Evolutionary conservation across 1,140 invertebrate species (phyloP), one percentile per base, ranked within the genome.

Genomic region (Trachymyrmex cornetzi): DNA sequence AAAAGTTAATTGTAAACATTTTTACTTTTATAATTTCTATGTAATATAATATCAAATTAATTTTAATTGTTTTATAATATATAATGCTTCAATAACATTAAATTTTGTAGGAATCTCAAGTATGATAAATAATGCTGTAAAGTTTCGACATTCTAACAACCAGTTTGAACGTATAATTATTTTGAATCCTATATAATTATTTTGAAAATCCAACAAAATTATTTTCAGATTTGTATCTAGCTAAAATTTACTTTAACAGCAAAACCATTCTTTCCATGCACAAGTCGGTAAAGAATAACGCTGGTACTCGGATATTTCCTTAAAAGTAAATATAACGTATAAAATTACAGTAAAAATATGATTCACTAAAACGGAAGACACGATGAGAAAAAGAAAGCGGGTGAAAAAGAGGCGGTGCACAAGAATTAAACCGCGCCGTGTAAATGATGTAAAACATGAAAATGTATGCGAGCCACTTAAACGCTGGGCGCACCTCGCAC

Each of bases 401-500:
- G n/a, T 61, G 12, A 34, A 67, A 55, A 64, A 34, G 16, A 61
- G 38, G 24, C 19, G 44, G 5, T 0, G 30, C 16, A n/a, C 14
- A 44, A 77, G 57, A 77, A 77, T 64, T 48, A 74, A 84, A 48
- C 2, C 16, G 11, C 34, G 24, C 14, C 66, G 34, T 22, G 44
- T 77, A 77, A 85, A 85, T 77, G 53, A 77, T 85, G n/a, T 44
- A 14, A 34, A 34, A 24, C 38, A n/a, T 19, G 55, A 27, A 53
- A 85, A 85, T 55, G 57, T 61, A 64, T 19, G 66, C 69, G 48
- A 63, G 24, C 38, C 34, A 34, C 2, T 59, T 77, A 50, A 85
- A 77, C 72, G n/a, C 24, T 50, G 24, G 57, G 44, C n/a, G 77
- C 77, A 9, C 50, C 61, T 77, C 57, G 79, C 88, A 86, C 81